A percentile compares a stretch with the other conserved stretches of the same genome.
Conservation (phyloP, 2,797 vertebrate genomes). For the Acrossocheilus wenchowensis region DNA sequence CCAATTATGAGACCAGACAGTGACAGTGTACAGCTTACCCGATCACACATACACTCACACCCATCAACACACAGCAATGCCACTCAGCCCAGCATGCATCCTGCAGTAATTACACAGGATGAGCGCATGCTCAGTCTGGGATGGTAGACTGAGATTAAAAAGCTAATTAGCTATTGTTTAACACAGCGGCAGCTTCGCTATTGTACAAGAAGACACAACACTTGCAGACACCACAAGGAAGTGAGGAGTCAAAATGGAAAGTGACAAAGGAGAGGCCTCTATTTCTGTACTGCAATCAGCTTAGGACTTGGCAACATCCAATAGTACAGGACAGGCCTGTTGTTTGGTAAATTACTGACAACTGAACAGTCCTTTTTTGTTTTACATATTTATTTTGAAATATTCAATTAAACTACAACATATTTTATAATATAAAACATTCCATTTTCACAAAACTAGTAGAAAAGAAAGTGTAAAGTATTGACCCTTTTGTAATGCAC, state of each 20-base stretch:
- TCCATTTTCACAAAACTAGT: not conserved
- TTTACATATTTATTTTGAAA: not conserved
- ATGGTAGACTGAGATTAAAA: conserved; percentile 75
- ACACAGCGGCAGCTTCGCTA: conserved; percentile 68
- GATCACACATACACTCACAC: conserved; percentile 38
- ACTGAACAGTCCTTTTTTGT: not conserved
- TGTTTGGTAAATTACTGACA: not conserved
- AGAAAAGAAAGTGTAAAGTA: not conserved
- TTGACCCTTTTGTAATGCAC: not conserved
- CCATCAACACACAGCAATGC: conserved; percentile 43
- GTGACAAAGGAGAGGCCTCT: conserved; percentile 5
- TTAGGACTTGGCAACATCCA: conserved; percentile 1
- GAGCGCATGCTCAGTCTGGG: conserved; percentile 69
- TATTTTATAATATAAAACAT: not conserved
- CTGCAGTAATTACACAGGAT: conserved; percentile 75
- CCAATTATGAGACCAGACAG: conserved; percentile 13
- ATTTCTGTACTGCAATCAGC: not conserved
- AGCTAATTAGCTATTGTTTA: conserved; percentile 77
- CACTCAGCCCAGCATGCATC: conserved; percentile 46
- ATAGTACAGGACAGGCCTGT: not conserved
- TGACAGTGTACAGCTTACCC: conserved; percentile 37
- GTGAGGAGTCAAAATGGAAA: conserved; percentile 48
- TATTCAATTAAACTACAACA: not conserved
- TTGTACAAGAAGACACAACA: conserved; percentile 60
- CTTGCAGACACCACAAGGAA: conserved; percentile 57